phyloP scores from a whole-genome alignment of 2,888 invertebrate species.

The Fissipunctia ypsillon region DNA sequence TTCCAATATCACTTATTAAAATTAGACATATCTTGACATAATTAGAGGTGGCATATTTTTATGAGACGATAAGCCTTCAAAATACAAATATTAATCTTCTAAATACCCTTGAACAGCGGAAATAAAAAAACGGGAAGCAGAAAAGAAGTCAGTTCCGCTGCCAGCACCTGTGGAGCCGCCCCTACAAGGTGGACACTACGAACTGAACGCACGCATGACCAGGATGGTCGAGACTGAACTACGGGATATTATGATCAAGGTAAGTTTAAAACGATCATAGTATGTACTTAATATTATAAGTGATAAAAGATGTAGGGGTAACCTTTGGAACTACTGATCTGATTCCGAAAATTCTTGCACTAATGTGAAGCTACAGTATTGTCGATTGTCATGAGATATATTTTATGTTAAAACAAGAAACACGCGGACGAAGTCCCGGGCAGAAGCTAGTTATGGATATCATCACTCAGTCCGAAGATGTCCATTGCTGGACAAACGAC shows the following conservation, averaged over 20 bases:
- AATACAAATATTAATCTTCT: not conserved
- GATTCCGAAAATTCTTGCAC: too few relatives aligned
- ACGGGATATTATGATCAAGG: conserved; percentile 77
- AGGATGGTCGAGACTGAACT: conserved; percentile 76
- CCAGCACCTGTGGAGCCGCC: conserved; percentile 1
- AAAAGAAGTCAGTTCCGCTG: conserved; percentile 15
- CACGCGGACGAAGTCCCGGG: too few relatives aligned
- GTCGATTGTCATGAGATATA: not conserved
- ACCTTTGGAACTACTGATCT: too few relatives aligned
- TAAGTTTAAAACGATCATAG: conserved; percentile 41
- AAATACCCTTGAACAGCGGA: conserved; percentile 28
- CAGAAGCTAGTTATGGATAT: too few relatives aligned
- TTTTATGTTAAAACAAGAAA: too few relatives aligned
- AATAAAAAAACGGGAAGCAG: conserved; percentile 46
- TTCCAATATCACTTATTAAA: not conserved
- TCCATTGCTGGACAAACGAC: not conserved
- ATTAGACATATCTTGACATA: not conserved
- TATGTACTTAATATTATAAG: not conserved
- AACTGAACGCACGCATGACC: conserved; percentile 73
- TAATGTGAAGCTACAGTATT: not conserved
- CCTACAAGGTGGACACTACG: conserved; percentile 57
- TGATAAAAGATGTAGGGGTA: too few relatives aligned
- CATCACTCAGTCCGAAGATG: too few relatives aligned
- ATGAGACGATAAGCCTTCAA: not conserved
- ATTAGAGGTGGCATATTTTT: not conserved